Base-by-base conservation (phyloP, 2,797 vertebrate genomes). In the Bovichtus diacanthus region DNA sequence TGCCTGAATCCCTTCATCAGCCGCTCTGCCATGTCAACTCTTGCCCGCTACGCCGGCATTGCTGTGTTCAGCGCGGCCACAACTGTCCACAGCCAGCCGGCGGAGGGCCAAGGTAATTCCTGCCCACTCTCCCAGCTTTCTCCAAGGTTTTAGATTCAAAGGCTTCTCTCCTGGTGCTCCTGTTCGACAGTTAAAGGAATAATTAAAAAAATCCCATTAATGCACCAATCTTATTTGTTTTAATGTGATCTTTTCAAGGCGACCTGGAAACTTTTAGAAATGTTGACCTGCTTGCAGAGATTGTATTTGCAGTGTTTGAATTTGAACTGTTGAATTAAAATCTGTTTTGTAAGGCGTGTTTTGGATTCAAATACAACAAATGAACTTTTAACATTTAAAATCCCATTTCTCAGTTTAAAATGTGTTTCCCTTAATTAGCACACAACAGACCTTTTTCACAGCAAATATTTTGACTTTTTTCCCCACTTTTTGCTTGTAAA, bases 1-100 rank as follows among this genome's bases (percentile, higher is more conserved):
- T 96, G 96, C 84, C 93, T 97, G 29, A 89, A 83, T 6, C 94
- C 95, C 1, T 97, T 98, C 80, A 74, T 94, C 87, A 94, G 90
- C 78, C 86, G 54, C 82, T 90, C 87, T 1, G 94, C 96, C 63
- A 90, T 98, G 83, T 94, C 94, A 75, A 96, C 95, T 0, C 94
- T 99, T 0, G 94, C 96, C 39, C 87, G 84, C 61, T 94, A 95
- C 0, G 97, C 97, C 0, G 96, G 95, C 67, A 88, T 98, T 0
- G 67, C 87, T 1, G 73, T 81, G 29, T 29, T 19, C 6, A 12
- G 9, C 12, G 2, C 41, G 16, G 38, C 41, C 13, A 16, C 67
- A 39, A n/a, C 79, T 43, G 19, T n/a, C 29, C n/a, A 56, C 31
- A 58, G 25, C 27, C 74, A 78, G 9, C 31, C 10, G 4, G 31